Percentiles rank a stretch among this genome's conserved stretches.
phyloP scores from a whole-genome alignment of 2,888 invertebrate species.

The Selenia dentaria region DNA sequence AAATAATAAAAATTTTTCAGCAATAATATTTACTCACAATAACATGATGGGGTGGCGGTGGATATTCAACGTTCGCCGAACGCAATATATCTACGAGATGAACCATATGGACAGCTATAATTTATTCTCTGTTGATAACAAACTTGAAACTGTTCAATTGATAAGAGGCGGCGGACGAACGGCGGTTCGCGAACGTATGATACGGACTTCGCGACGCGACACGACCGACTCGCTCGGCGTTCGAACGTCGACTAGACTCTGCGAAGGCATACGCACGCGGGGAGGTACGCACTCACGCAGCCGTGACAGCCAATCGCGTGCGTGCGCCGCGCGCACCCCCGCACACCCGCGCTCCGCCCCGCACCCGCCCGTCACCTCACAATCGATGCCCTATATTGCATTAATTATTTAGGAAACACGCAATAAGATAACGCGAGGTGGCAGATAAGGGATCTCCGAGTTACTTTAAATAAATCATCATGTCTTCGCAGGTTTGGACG shows the following conservation, averaged over 20 bases:
- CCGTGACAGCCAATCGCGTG: slow-evolving; percentile 79
- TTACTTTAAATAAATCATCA: slow-evolving; percentile 78
- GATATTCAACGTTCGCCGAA: slow-evolving; percentile 91
- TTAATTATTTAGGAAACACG: slow-evolving; percentile 86
- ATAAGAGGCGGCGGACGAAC: slow-evolving; percentile 59
- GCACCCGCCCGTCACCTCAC: slow-evolving; percentile 79
- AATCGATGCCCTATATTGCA: slow-evolving; percentile 85
- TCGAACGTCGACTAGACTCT: slow-evolving; percentile 71
- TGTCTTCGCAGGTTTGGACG: slow-evolving; percentile 44
- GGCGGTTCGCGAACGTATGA: slow-evolving; percentile 60
- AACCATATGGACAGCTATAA: slow-evolving; percentile 90
- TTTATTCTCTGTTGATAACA: slow-evolving; percentile 58
- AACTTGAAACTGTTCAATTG: slow-evolving; percentile 52
- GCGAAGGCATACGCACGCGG: slow-evolving; percentile 77
- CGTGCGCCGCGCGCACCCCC: slow-evolving; percentile 83
- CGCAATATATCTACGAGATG: slow-evolving; percentile 92
- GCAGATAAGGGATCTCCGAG: slow-evolving; percentile 78
- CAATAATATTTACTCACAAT: slow-evolving; percentile 87
- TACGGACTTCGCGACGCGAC: slow-evolving; percentile 41
- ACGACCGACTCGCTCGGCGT: slow-evolving; percentile 62
- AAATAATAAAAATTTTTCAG: slow-evolving; percentile 22
- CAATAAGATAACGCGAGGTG: slow-evolving; percentile 84
- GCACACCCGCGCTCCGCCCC: slow-evolving; percentile 64
- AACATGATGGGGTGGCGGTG: slow-evolving; percentile 85
- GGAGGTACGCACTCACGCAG: slow-evolving; percentile 83